Evolutionary conservation across 2,113 vertebrate species (phyloP).

Genomic region (Motacilla tschutschensis): DNA sequence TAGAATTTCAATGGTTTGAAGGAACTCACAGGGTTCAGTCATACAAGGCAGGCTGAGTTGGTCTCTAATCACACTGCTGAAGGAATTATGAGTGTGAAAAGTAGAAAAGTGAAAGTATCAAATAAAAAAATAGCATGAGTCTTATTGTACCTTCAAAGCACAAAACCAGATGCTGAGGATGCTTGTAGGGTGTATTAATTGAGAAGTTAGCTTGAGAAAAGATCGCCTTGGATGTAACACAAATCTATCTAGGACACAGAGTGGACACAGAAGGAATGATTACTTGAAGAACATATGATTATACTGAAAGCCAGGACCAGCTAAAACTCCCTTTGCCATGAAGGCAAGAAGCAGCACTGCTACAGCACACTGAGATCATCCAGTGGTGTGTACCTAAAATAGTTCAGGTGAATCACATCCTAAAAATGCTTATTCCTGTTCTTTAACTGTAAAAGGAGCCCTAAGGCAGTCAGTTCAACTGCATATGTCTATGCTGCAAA

Average conservation of each 20-base stretch:
- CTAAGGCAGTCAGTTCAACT: background rate
- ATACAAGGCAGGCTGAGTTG: background rate
- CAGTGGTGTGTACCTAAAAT: background rate
- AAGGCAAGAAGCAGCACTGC: background rate
- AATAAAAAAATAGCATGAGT: background rate
- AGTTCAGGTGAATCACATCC: constrained; percentile 29
- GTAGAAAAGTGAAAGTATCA: background rate
- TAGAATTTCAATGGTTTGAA: background rate
- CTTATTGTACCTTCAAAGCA: background rate
- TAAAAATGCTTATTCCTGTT: constrained; percentile 4
- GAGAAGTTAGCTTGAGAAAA: background rate
- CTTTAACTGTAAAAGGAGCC: constrained; percentile 1
- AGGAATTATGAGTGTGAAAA: background rate
- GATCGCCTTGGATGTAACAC: background rate
- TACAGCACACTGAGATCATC: background rate
- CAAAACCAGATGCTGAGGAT: background rate
- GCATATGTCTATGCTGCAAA: background rate
- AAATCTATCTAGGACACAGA: background rate
- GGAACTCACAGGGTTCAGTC: background rate
- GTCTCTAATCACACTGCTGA: background rate
- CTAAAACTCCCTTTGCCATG: background rate
- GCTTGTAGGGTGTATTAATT: background rate
- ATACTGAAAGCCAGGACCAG: background rate
- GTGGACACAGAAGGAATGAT: background rate
- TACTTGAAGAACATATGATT: background rate